A percentile compares a stretch with the other conserved stretches of the same genome.
Conservation (phyloP, 2,797 vertebrate genomes). For the Sebastes hopkinsi region DNA sequence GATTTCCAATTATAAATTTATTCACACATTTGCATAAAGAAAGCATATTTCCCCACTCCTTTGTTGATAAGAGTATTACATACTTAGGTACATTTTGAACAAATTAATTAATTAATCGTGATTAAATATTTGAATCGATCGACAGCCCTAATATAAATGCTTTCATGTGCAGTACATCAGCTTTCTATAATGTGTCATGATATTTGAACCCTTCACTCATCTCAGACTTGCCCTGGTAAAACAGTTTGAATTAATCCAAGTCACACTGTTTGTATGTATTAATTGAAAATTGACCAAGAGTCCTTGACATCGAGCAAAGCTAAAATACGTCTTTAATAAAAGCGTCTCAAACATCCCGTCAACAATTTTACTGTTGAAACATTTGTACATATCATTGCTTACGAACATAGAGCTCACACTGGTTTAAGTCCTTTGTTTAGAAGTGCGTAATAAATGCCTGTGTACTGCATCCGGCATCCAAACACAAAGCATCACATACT, state of each 20-base stretch:
- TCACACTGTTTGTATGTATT: not conserved
- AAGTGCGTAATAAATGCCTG: not conserved
- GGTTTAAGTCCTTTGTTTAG: constrained; percentile 16
- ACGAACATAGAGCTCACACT: not conserved
- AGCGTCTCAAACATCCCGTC: not conserved
- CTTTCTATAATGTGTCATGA: not conserved
- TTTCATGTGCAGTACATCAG: not conserved
- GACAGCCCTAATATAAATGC: not conserved
- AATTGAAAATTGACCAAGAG: not conserved
- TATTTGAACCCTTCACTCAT: not conserved
- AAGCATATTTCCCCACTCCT: no score
- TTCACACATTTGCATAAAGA: no score
- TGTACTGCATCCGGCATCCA: not conserved
- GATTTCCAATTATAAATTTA: no score
- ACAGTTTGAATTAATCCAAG: constrained; percentile 7
- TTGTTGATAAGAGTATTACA: no score
- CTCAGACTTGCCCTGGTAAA: not conserved
- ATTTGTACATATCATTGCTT: not conserved
- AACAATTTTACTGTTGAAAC: not conserved
- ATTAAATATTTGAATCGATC: no score
- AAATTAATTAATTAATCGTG: no score
- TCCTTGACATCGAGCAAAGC: not conserved
- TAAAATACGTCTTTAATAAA: not conserved
- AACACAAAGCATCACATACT: constrained; percentile 2
- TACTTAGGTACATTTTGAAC: no score